These are phyloP conservation scores for Malacoctenus gilli DNA, from an alignment of 2,797 vertebrate genomes.

Conservation along the genomic window DNA sequence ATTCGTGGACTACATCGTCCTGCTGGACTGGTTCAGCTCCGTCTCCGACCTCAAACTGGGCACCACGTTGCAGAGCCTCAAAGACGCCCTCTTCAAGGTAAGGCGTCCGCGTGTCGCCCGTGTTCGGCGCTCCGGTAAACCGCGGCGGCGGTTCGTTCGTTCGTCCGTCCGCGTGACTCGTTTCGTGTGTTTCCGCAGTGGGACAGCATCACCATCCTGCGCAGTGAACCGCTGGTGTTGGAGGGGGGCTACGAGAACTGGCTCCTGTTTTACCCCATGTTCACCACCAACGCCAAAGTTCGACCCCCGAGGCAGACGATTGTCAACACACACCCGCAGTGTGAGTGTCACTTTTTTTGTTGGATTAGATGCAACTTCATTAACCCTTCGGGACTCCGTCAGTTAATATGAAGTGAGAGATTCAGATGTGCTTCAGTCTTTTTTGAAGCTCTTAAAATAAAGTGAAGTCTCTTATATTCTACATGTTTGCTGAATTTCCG, in stretches of 20 bases:
- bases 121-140: not conserved
- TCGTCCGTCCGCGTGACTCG: no score
- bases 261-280: constrained; percentile 97
- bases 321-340: constrained; percentile 82
- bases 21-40: constrained; percentile 96
- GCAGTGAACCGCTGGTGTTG: constrained; percentile 91
- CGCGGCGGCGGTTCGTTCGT: no score
- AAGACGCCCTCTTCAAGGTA: constrained; percentile 97
- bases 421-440: no score
- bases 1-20: constrained; percentile 88
- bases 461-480: no score
- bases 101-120: no score
- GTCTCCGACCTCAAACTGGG: constrained; percentile 87
- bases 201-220: constrained; percentile 93
- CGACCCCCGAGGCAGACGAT: constrained; percentile 83
- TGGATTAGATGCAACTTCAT: no score
- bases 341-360: constrained; percentile 90
- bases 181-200: constrained; percentile 88
- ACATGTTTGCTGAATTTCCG: no score
- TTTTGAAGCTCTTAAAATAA: no score
- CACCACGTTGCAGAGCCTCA: constrained; percentile 92
- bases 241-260: constrained; percentile 98
- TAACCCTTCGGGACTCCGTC: no score
- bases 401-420: no score
- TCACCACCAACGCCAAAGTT: constrained; percentile 93